A percentile compares a stretch with the other conserved stretches of the same genome.
Conservation (phyloP, 1,140 invertebrate genomes). For the Phortica variegata region DNA sequence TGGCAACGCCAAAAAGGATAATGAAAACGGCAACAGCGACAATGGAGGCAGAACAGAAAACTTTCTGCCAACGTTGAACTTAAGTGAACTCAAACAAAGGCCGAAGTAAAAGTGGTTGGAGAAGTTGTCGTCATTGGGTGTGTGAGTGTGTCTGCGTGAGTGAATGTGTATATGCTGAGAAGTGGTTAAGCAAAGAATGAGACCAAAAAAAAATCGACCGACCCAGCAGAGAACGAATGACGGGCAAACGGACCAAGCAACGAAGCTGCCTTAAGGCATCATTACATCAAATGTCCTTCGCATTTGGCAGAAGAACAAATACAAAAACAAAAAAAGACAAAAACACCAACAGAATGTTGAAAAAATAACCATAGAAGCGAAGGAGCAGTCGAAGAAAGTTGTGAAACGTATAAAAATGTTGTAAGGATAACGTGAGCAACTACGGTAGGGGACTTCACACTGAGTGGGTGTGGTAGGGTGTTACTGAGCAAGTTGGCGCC, state of each 20-base stretch:
- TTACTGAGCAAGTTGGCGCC: too few relatives aligned
- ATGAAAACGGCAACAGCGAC: constrained; percentile 42
- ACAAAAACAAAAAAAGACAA: constrained; percentile 21
- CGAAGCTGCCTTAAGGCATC: constrained; percentile 49
- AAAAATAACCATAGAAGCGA: constrained; percentile 42
- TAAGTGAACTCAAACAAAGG: constrained; percentile 55
- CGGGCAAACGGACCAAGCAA: constrained; percentile 23
- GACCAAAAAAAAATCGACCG: constrained; percentile 17
- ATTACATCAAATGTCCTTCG: constrained; percentile 55
- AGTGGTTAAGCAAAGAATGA: too few relatives aligned
- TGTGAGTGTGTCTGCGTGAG: too few relatives aligned
- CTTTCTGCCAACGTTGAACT: constrained; percentile 51
- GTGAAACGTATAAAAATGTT: constrained; percentile 3
- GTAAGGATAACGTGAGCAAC: constrained; percentile 20
- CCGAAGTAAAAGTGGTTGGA: constrained; percentile 33
- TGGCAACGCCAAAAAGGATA: constrained; percentile 50
- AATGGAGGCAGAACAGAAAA: too few relatives aligned
- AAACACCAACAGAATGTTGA: constrained; percentile 28
- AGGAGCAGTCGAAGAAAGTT: constrained; percentile 3
- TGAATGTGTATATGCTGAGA: too few relatives aligned
- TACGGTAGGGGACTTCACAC: too few relatives aligned
- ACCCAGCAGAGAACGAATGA: constrained; percentile 22
- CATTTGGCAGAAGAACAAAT: constrained; percentile 53
- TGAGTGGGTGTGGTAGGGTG: too few relatives aligned
- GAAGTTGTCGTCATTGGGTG: constrained; percentile 18